Percentiles rank a stretch among this genome's conserved stretches.
phyloP scores from a whole-genome alignment of 2,113 vertebrate genomes.

The Microtus montanus region DNA sequence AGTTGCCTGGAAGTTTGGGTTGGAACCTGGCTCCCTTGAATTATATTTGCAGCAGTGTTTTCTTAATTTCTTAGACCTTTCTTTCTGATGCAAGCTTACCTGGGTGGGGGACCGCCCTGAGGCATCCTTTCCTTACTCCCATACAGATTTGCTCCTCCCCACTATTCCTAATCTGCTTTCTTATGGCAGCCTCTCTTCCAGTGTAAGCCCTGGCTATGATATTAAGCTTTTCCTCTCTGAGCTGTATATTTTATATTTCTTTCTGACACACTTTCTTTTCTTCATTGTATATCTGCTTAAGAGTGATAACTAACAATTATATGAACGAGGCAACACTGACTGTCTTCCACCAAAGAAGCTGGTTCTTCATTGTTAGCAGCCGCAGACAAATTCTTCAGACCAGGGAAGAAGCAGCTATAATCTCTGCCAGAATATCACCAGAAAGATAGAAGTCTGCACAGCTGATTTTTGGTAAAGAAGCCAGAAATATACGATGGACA shows the following conservation, averaged over 20 bases:
- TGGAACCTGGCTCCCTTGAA: neutral
- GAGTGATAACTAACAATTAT: neutral
- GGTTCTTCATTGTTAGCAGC: neutral
- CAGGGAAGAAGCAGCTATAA: neutral
- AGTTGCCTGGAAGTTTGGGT: neutral
- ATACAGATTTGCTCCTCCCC: neutral
- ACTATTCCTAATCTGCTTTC: neutral
- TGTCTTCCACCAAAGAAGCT: neutral
- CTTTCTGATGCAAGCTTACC: neutral
- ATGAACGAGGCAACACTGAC: neutral
- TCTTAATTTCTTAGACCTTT: neutral
- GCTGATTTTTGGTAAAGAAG: neutral
- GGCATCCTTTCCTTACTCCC: neutral
- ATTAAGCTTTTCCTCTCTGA: neutral
- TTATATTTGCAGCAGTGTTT: neutral
- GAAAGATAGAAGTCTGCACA: neutral
- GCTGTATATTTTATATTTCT: neutral
- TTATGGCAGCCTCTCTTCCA: neutral
- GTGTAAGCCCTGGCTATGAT: neutral
- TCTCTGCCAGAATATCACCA: neutral
- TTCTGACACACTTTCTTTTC: neutral
- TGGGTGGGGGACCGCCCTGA: too few relatives aligned
- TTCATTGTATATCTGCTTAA: neutral
- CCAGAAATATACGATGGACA: neutral
- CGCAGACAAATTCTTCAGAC: neutral